Evolutionary conservation across 64 coral and sea anemone genomes (phyloP).

Genomic region (Acropora tenuis): DNA sequence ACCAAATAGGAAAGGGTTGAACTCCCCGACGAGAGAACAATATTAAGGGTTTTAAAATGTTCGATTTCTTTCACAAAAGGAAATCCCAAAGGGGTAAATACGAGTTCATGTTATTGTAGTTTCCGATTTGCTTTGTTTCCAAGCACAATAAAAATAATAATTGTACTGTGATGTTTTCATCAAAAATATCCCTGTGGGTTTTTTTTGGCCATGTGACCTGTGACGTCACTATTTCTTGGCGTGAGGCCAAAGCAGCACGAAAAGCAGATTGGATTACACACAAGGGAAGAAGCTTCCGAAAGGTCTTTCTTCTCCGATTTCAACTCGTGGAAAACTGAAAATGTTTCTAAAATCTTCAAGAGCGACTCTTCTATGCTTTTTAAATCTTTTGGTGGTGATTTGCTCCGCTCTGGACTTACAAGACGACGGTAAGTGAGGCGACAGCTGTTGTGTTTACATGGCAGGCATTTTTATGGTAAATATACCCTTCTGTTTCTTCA

Average conservation of each 20-base stretch:
- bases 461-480: neutral
- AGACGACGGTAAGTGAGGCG: slow-evolving; percentile 12
- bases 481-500: neutral
- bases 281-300: neutral
- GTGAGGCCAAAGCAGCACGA: neutral
- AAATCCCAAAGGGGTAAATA: neutral
- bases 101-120: slow-evolving; percentile 25
- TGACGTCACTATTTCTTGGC: slow-evolving; percentile 61
- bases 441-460: neutral
- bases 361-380: slow-evolving; percentile 3
- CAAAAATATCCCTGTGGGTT: neutral
- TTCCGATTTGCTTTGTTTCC: slow-evolving; percentile 3
- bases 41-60: neutral
- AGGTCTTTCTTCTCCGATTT: slow-evolving; percentile 41
- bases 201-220: slow-evolving; percentile 44
- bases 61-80: neutral
- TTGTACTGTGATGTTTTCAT: neutral
- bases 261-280: slow-evolving; percentile 37
- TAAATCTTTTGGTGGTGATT: neutral
- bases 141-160: no score
- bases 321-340: neutral
- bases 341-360: slow-evolving; percentile 1
- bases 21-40: no score
- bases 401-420: slow-evolving; percentile 6
- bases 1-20: no score